Evolutionary conservation across 2,888 invertebrate species (phyloP).

Genomic region (Torymus texanus): DNA sequence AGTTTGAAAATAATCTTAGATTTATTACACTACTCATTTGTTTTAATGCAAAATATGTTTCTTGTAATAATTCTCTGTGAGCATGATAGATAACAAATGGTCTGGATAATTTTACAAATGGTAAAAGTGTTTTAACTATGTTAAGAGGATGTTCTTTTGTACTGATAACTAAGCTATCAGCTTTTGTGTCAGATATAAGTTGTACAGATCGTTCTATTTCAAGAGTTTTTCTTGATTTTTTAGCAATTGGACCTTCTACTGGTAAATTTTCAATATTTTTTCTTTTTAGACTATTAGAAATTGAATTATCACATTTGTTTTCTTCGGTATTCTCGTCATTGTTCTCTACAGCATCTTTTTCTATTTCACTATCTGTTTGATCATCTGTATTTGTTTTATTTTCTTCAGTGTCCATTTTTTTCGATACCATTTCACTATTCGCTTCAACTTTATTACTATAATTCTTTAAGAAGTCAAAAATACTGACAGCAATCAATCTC

Average conservation of each 20-base stretch:
- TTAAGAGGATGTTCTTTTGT: constrained; percentile 91
- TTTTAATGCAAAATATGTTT: constrained; percentile 88
- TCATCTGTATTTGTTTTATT: constrained; percentile 4
- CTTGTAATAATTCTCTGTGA: constrained; percentile 89
- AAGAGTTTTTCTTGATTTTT: constrained; percentile 82
- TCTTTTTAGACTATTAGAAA: constrained; percentile 60
- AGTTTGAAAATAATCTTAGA: constrained; percentile 88
- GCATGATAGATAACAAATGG: constrained; percentile 90
- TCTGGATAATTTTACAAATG: constrained; percentile 87
- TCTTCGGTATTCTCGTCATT: constrained; percentile 72
- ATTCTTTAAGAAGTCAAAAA: constrained; percentile 84
- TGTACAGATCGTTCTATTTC: constrained; percentile 82
- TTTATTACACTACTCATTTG: constrained; percentile 83
- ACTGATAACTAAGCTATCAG: constrained; percentile 86
- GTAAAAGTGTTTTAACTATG: constrained; percentile 84
- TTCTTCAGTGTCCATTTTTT: constrained; percentile 33
- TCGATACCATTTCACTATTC: constrained; percentile 40
- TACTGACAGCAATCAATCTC: constrained; percentile 85
- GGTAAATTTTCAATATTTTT: constrained; percentile 64
- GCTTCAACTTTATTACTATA: constrained; percentile 79
- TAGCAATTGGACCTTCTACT: constrained; percentile 61
- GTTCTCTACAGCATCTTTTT: constrained; percentile 9
- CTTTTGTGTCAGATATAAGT: constrained; percentile 78
- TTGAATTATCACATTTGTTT: constrained; percentile 60
- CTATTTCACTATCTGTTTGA: background rate